Base-by-base conservation (phyloP, 2,797 vertebrate species). In the Streptopelia turtur region DNA sequence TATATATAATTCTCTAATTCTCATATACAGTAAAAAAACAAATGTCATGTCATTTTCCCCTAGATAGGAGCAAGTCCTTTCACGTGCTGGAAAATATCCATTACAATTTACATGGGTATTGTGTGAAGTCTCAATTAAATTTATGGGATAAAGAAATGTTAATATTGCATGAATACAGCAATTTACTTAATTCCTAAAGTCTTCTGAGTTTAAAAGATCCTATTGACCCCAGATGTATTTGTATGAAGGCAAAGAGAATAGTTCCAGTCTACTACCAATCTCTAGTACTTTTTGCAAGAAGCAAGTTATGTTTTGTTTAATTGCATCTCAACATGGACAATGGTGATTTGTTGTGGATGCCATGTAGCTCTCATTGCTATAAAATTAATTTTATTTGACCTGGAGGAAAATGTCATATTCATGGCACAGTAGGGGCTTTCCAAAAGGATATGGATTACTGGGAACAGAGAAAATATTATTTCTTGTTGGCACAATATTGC, bases 61-160 rank as follows among this genome's bases (percentile, higher is more conserved):
- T 47, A 66, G 14, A n/a, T 5, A 72, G 41, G 1, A 78, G 1
- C 6, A 72, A 82, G 23, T 31, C 18, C 31, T 61, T 77, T 57
- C 39, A 69, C 2, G 0, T 31, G 4, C 6, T 57, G 31, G 20
- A 57, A 57, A 91, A 87, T 23, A 66, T 5, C 6, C 0, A 1
- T 59, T 21, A 80, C 31, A 30, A 70, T 57, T 83, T 65, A 59
- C 0, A 9, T 4, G 5, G 5, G 9, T 65, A 35, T 33, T 56
- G 15, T 15, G 35, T 30, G 57, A 79, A 75, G 52, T n/a, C 13
- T 75, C 18, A 24, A 30, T 9, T 43, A 66, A 53, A 69, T 18
- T 59, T 71, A 0, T 17, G n/a, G 24, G 16, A 61, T 53, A 82
- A 81, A 56, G 21, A 37, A 52, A 84, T 28, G 11, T 37, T 41